phyloP scores from a whole-genome alignment of 2,113 vertebrate genomes.

The Vulpes lagopus region DNA sequence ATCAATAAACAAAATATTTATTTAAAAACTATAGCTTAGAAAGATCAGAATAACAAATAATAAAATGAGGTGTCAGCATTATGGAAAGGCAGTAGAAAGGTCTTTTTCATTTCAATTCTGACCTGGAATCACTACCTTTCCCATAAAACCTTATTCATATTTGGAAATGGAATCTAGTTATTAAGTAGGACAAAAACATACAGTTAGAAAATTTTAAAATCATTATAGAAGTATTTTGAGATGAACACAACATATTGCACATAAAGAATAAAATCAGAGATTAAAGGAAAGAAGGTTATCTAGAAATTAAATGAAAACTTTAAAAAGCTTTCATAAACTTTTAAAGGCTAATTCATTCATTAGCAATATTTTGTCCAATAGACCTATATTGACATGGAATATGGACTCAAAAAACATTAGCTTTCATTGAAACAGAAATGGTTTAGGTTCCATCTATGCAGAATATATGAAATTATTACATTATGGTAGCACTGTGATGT shows the following conservation, averaged over 20 bases:
- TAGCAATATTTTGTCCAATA: not conserved
- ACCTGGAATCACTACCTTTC: not conserved
- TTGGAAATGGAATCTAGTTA: not conserved
- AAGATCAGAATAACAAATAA: not conserved
- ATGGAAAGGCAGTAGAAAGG: not conserved
- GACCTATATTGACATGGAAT: not conserved
- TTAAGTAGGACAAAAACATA: not conserved
- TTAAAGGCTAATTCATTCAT: not conserved
- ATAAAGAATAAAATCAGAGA: not conserved
- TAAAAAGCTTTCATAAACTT: not conserved
- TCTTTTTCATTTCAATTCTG: conserved; percentile 16
- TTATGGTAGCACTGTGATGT: too few species aligned
- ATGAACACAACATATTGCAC: not conserved
- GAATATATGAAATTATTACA: not conserved
- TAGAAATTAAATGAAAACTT: conserved; percentile 20
- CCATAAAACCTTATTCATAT: not conserved
- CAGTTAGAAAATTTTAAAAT: not conserved
- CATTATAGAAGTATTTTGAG: not conserved
- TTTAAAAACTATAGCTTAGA: not conserved
- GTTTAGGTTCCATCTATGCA: not conserved
- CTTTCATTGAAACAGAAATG: not conserved
- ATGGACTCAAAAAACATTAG: not conserved
- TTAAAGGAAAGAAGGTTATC: not conserved
- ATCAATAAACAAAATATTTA: conserved; percentile 25
- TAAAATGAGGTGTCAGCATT: not conserved